phyloP scores from a whole-genome alignment of 2,113 vertebrate genomes.

The Pterophyllum scalare region DNA sequence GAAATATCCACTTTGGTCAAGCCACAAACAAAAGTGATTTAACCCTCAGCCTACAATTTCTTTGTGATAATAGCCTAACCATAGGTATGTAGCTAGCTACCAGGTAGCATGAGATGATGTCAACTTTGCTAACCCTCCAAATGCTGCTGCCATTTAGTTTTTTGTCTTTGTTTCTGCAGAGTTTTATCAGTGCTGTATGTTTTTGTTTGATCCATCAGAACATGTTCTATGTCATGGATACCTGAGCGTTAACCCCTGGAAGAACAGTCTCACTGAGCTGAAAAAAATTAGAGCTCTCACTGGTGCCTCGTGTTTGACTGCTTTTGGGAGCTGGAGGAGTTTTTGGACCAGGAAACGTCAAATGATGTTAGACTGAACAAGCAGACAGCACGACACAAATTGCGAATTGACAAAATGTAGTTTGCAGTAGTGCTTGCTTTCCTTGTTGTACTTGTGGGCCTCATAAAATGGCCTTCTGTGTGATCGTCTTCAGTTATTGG shows the following conservation, averaged over 20 bases:
- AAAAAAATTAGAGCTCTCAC: neutral
- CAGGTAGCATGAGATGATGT: neutral
- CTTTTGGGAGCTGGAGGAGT: neutral
- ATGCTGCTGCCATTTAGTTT: too few species aligned
- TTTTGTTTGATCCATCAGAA: neutral
- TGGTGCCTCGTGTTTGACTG: neutral
- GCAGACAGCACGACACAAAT: too few species aligned
- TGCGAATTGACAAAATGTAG: neutral
- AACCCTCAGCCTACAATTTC: neutral
- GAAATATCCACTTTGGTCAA: neutral
- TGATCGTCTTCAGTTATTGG: slow-evolving; percentile 2
- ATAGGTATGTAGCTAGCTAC: neutral
- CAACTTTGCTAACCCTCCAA: too few species aligned
- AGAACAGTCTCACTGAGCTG: neutral
- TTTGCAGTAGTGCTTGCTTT: neutral
- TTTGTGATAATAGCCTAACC: neutral
- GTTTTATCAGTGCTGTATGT: neutral
- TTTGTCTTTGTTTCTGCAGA: too few species aligned
- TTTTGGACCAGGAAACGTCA: neutral
- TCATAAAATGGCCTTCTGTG: neutral
- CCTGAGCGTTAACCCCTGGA: neutral
- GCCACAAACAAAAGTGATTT: neutral
- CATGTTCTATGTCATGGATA: neutral
- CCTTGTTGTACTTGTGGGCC: neutral
- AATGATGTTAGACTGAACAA: neutral